A percentile compares a stretch with the other conserved stretches of the same genome.
These are phyloP conservation scores for Melanocharis versteri DNA, from an alignment of 2,113 vertebrate species.

Conservation along the genomic window DNA sequence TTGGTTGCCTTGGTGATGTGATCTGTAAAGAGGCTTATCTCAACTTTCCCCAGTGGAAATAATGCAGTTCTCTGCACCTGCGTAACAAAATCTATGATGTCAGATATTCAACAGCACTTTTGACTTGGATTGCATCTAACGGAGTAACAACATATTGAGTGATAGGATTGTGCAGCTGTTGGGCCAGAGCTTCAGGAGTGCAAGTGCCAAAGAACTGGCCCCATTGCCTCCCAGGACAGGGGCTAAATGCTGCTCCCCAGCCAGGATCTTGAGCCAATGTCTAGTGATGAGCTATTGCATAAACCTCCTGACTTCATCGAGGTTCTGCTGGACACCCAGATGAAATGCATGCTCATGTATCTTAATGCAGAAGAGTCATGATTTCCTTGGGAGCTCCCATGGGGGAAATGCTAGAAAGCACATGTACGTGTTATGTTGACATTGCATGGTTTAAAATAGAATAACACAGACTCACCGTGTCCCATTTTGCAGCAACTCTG, in stretches of 20 bases:
- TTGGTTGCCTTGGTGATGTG: rapidly evolving
- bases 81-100: neutral
- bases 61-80: neutral
- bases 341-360: neutral
- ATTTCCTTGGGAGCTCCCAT: neutral
- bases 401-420: neutral
- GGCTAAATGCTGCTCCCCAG: neutral
- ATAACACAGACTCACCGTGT: rapidly evolving
- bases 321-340: neutral
- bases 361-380: neutral
- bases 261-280: rapidly evolving
- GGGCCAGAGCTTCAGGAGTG: neutral
- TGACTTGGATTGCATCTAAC: rapidly evolving
- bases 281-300: neutral
- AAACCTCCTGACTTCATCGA: neutral
- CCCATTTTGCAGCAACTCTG: neutral
- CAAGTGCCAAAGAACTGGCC: neutral
- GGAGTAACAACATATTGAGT: rapidly evolving
- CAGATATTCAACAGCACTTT: neutral
- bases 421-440: rapidly evolving
- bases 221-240: no score
- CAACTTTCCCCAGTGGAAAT: neutral
- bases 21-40: neutral
- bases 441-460: rapidly evolving
- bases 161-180: neutral